Percentiles rank a stretch among this genome's conserved stretches.
These are phyloP conservation scores for Crenuchus spilurus DNA, from an alignment of 2,797 vertebrate genomes.

Conservation along the genomic window DNA sequence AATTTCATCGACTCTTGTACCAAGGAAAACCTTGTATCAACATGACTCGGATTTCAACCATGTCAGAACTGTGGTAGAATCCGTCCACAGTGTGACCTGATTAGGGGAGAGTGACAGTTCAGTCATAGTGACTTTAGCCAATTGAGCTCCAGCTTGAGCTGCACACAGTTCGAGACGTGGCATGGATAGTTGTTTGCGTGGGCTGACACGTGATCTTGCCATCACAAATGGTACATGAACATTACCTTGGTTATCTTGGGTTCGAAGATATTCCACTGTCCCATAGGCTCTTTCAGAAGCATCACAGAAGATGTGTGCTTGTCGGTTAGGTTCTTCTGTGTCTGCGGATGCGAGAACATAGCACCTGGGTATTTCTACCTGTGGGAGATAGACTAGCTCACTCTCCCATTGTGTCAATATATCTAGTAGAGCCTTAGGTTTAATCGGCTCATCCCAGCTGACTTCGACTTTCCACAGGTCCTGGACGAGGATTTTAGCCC, in stretches of 20 bases:
- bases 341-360: neutral
- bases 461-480: no score
- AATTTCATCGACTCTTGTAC: neutral
- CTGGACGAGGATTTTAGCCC: no score
- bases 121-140: neutral
- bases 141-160: neutral
- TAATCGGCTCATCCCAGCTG: no score
- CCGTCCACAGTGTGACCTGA: neutral
- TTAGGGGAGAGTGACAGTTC: neutral
- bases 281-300: neutral
- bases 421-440: no score
- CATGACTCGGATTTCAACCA: neutral
- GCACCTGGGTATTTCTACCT: neutral
- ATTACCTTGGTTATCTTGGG: neutral
- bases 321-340: neutral
- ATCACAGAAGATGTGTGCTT: constrained; percentile 6
- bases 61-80: neutral
- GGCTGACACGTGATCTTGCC: constrained; percentile 4
- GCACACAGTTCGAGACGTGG: constrained; percentile 3
- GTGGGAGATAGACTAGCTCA: neutral
- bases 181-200: neutral
- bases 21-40: neutral
- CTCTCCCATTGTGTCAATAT: no score
- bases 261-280: constrained; percentile 6
- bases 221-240: neutral